phyloP scores from a whole-genome alignment of 2,888 invertebrate species.

The Poecilobothrus nobilitatus region DNA sequence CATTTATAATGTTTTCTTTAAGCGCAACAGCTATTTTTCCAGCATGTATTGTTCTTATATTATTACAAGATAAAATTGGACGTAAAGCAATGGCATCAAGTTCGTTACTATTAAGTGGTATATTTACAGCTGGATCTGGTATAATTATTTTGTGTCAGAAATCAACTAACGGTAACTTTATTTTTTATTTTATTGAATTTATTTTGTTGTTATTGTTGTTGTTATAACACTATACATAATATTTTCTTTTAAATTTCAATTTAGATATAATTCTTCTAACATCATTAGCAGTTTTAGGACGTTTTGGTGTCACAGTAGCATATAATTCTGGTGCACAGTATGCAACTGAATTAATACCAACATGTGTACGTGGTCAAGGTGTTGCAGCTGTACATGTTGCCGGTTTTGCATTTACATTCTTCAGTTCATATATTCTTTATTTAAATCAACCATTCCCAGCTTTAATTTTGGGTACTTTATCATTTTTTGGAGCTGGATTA shows the following conservation, averaged over 20 bases:
- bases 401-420: slow-evolving; percentile 54
- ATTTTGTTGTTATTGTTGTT: not conserved
- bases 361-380: slow-evolving; percentile 54
- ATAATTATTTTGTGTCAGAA: slow-evolving; percentile 34
- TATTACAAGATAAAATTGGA: slow-evolving; percentile 42
- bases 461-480: slow-evolving; percentile 47
- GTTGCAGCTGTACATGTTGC: slow-evolving; percentile 53
- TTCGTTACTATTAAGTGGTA: slow-evolving; percentile 48
- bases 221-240: not conserved
- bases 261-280: slow-evolving; percentile 37
- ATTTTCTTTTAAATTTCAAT: not conserved
- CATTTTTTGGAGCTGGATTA: slow-evolving; percentile 46
- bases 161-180: slow-evolving; percentile 31
- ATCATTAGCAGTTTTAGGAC: slow-evolving; percentile 46
- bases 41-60: slow-evolving; percentile 46
- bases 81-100: slow-evolving; percentile 51
- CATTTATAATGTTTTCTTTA: slow-evolving; percentile 49
- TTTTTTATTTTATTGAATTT: too few species aligned
- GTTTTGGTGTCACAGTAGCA: slow-evolving; percentile 54
- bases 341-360: slow-evolving; percentile 55
- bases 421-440: slow-evolving; percentile 50
- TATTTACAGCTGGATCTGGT: slow-evolving; percentile 47
- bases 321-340: slow-evolving; percentile 58
- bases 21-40: slow-evolving; percentile 51
- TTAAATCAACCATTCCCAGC: slow-evolving; percentile 43